Evolutionary conservation across 37 sponge, comb jelly and placozoan species (phyloP), one percentile per base, ranked within the genome.

Genomic region (Chondrilla cf. caribensis): DNA sequence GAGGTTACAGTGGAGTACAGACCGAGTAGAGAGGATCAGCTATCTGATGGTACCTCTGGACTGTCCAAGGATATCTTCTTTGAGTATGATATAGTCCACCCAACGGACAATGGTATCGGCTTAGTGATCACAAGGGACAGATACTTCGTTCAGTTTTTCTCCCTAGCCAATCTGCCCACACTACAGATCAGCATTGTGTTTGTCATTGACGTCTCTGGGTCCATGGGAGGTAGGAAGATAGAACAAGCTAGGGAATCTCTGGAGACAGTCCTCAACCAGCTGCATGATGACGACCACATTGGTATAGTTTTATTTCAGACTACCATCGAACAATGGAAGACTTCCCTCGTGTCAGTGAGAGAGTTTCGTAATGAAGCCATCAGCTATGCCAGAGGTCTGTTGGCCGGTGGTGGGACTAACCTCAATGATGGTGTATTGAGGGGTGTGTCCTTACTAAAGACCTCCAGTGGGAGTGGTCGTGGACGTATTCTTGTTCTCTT

Each of bases 101-200:
- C 84, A 11, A n/a, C n/a, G n/a, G 75, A 41, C 4, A 21, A 36
- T 4, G 84, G 75, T 22, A 81, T 75, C 3, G 89, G 89, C 41
- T 25, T 58, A 2, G 29, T 88, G 2, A 19, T 84, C 26, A 70
- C 79, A 0, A 83, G 84, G 25, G 80, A 80, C 39, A 78, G 84
- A 38, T 84, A 88, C 31, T 88, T 88, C 80, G 89, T 82, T 35
- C 89, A 88, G 54, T 88, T 84, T 39, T 84, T 89, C 47, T 89
- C 89, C 2, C 81, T 81, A 17, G 40, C 85, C 39, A 26, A 36
- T 1, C 58, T 42, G 0, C 43, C 68, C 8, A 33, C 84, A 15
- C 70, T 68, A 1, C 85, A 70, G 0, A 82, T 89, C 14, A 80
- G 80, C 58, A 79, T 89, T 6, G 78, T 89, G 3, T 89, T 89